phyloP scores from a whole-genome alignment of 2,797 vertebrate genomes.

The Dipus sagitta region DNA sequence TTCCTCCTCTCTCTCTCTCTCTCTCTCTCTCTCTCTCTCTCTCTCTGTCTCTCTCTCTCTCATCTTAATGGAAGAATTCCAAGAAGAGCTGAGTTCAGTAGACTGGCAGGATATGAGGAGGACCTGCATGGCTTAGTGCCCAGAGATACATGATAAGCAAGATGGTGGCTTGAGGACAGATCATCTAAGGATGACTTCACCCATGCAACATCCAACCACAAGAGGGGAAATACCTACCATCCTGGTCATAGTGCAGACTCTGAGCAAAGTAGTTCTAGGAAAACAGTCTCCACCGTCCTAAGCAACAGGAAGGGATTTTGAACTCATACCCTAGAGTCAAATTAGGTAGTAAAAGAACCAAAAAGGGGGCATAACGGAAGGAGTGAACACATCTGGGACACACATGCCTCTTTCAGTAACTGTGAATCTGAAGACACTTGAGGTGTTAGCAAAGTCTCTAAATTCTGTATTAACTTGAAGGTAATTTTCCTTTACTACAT shows the following conservation, averaged over 20 bases:
- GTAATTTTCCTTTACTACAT: background rate
- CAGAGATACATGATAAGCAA: background rate
- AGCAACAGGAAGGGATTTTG: background rate
- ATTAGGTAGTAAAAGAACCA: background rate
- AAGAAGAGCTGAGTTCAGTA: background rate
- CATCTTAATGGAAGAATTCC: background rate
- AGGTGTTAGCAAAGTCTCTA: no score
- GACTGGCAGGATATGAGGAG: rapidly evolving
- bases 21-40: background rate
- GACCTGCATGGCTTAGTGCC: background rate
- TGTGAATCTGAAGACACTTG: no score
- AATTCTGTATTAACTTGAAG: background rate
- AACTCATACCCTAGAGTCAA: background rate
- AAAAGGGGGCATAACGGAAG: background rate
- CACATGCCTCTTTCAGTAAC: background rate
- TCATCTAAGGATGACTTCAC: background rate
- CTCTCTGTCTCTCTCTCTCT: background rate
- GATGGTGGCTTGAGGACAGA: background rate
- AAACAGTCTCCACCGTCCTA: background rate
- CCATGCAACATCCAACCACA: background rate
- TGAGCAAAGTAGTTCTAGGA: background rate
- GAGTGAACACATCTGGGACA: background rate
- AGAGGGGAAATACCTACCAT: background rate
- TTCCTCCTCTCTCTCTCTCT: background rate
- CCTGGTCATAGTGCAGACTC: background rate